Base-by-base conservation (phyloP, 2,888 invertebrate genomes). In the Leptarthrus brevirostris region DNA sequence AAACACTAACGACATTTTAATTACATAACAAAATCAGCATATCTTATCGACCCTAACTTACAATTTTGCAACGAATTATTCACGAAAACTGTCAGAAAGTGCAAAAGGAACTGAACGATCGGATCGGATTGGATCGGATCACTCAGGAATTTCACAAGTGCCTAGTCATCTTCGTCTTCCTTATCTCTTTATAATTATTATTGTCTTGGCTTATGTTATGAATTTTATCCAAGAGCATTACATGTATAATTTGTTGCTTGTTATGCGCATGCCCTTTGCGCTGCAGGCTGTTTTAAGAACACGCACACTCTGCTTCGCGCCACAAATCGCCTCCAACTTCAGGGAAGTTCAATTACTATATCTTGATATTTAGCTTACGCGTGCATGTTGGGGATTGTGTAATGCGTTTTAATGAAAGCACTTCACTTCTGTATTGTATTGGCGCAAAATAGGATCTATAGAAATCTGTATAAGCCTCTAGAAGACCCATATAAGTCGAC, bases 181-280 rank as follows among this genome's bases (percentile, higher is more conserved):
- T 61, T 61, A 61, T 61, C 40, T 61, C 61, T 40, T 40, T 36
- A 61, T 61, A 61, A 61, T 61, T 61, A 61, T 61, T 61, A 40
- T 61, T 61, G 61, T 36, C 61, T 40, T 61, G 61, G 20, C 61
- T 22, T 18, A 20, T 30, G 30, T 61, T 61, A 40, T 30, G 30
- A 61, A 34, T 36, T 61, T 61, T 61, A 61, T 61, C 61, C 40
- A 61, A 40, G 36, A 40, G 40, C 34, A 61, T 61, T 61, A 61
- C 61, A 61, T 61, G 20, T 61, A 61, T 61, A 61, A 61, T 61
- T 61, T 61, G 61, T 61, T 40, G 61, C 61, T 61, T 40, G 61
- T 61, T 61, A 61, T 61, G 61, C 61, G 40, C 61, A 61, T 61
- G 40, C 61, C 61, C 61, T 61, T 61, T 61, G 61, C 40, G 61